Evolutionary conservation across 2,797 vertebrate genomes (phyloP).

Genomic region (Enteromius trimaculatus): DNA sequence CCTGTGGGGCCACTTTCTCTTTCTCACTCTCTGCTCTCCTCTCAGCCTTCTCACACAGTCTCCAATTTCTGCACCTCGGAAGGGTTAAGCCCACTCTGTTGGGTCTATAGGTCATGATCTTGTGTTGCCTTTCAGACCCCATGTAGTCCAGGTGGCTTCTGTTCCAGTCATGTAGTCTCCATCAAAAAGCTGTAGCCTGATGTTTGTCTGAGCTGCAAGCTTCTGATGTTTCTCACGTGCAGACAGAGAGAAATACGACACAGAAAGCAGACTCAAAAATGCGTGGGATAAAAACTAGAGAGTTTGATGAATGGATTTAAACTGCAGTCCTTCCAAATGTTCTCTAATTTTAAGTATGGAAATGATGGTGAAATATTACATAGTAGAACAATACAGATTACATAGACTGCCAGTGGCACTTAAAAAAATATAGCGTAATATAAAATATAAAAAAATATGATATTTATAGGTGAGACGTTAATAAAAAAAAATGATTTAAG

Average conservation of each 20-base stretch:
- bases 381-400: not conserved
- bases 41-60: not conserved
- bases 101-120: not conserved
- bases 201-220: not conserved
- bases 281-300: not conserved
- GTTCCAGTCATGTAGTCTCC: constrained; percentile 13
- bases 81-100: not conserved
- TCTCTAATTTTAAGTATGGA: not conserved
- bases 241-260: not conserved
- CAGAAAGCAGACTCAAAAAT: not conserved
- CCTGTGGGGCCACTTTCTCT: constrained; percentile 11
- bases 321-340: not conserved
- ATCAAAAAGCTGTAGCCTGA: not conserved
- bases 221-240: not conserved
- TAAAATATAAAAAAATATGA: too few relatives aligned
- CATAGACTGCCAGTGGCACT: not conserved
- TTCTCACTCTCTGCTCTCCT: constrained; percentile 15
- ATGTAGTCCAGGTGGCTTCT: constrained; percentile 9
- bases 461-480: not conserved
- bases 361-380: not conserved
- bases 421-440: not conserved
- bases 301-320: not conserved
- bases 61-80: not conserved
- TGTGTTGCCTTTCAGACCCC: not conserved
- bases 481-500: too few relatives aligned